Percentiles rank a stretch among this genome's conserved stretches.
These are phyloP conservation scores for Rhopalosiphum maidis DNA, from an alignment of 1,140 invertebrate species.

Conservation along the genomic window DNA sequence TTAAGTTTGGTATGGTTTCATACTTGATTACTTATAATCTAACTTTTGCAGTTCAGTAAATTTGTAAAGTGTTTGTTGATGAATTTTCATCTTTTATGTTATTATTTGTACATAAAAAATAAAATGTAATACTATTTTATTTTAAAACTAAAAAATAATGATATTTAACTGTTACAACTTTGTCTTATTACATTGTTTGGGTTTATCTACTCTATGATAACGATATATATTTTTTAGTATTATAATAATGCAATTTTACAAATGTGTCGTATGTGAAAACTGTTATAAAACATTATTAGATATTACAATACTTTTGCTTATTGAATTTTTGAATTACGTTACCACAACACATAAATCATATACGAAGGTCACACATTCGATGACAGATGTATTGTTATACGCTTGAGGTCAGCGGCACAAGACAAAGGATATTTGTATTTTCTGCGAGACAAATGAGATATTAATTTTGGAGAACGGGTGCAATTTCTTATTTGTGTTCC, in stretches of 20 bases:
- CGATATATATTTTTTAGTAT: not conserved
- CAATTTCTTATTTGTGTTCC: slow-evolving; percentile 23
- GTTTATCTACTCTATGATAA: not conserved
- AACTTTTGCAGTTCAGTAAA: not conserved
- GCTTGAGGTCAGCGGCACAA: slow-evolving; percentile 46
- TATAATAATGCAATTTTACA: not conserved
- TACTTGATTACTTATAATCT: not conserved
- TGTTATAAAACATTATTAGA: not conserved
- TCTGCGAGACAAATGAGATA: slow-evolving; percentile 46
- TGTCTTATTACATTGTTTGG: not conserved
- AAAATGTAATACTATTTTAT: no score
- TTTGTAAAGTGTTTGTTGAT: no score
- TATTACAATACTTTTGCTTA: slow-evolving; percentile 27
- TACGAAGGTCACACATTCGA: slow-evolving; percentile 48
- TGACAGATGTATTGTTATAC: slow-evolving; percentile 43
- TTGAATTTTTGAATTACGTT: not conserved
- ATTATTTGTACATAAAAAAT: no score
- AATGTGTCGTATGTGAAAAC: not conserved
- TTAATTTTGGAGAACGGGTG: slow-evolving; percentile 28
- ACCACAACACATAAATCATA: slow-evolving; percentile 8
- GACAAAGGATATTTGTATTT: slow-evolving; percentile 41
- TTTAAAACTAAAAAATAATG: no score
- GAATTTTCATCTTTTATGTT: no score
- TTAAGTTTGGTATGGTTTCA: not conserved
- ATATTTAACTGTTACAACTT: no score